A percentile compares a stretch with the other conserved stretches of the same genome.
phyloP scores from a whole-genome alignment of 2,113 vertebrate genomes.

The Ranitomeya imitator region DNA sequence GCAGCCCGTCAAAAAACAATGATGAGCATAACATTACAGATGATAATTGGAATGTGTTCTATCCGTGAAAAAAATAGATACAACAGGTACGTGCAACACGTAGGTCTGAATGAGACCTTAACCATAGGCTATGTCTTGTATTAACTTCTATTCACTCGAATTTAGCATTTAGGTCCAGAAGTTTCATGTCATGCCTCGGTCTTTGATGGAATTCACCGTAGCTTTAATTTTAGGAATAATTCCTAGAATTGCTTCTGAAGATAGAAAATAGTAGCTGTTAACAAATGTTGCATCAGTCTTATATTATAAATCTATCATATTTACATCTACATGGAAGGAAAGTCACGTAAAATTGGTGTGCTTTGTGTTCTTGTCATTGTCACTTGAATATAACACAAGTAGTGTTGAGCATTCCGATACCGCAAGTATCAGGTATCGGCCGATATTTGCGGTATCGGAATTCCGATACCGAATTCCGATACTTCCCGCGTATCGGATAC shows the following conservation, averaged over 20 bases:
- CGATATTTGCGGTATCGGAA: no score
- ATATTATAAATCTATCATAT: neutral
- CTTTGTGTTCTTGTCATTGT: conserved; percentile 14
- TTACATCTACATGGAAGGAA: neutral
- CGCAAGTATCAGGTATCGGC: no score
- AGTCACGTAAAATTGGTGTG: neutral
- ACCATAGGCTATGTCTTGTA: no score
- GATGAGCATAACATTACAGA: no score
- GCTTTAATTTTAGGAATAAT: neutral
- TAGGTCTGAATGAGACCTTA: no score
- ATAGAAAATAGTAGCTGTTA: neutral
- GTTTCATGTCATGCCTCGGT: neutral
- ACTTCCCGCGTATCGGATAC: no score
- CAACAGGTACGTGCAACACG: no score
- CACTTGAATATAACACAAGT: neutral
- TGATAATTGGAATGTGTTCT: no score
- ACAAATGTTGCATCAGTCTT: neutral
- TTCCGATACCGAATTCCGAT: no score
- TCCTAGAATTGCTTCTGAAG: neutral
- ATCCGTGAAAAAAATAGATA: no score
- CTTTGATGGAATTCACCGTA: neutral
- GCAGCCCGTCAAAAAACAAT: no score
- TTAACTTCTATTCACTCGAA: neutral
- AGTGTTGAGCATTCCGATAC: no score
- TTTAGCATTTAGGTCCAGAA: neutral